Base-by-base conservation (phyloP, 2,113 vertebrate species). In the Cebidichthys violaceus region DNA sequence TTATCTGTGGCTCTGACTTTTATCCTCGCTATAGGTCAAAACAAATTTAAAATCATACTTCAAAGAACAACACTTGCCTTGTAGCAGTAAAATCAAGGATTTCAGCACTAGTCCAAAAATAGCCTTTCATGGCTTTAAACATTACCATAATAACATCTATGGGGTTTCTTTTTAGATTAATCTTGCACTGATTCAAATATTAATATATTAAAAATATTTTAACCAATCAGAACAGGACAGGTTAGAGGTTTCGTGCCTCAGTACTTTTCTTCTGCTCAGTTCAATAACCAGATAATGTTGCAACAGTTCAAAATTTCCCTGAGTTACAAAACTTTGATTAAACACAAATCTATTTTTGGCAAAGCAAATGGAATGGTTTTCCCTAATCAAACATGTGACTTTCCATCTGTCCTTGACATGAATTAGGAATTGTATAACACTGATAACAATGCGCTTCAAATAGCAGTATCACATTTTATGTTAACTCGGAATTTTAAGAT, bases 231-330 rank as follows among this genome's bases (percentile, higher is more conserved):
- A 67, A 68, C 22, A 41, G 0, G 2, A 18, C n/a, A 33, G 9
- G 15, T 52, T 24, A 2, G 33, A n/a, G 39, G 33, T 1, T 7
- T 24, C 31, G 14, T 14, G 7, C 20, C 45, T 55, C 1, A 45
- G 1, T 57, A 15, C 70, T 62, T 81, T 31, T 31, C 24, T 57
- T 18, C 24, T 3, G 9, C 6, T 22, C 11, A 65, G 77, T 78
- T 79, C 65, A 86, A 33, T 60, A 50, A 47, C 68, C 47, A 10
- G 1, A 47, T 20, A 3, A 52, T 70, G 37, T 64, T 31, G 52
- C 43, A 83, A 70, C 37, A 68, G 31, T 13, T 71, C 45, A 29
- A 65, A 39, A 35, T 6, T 22, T 14, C 0, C 41, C 11, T 29
- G 18, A 65, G 37, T 29, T 41, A 20, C 31, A 39, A 47, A 45